Evolutionary conservation across 2,113 vertebrate genomes (phyloP), one percentile per base, ranked within the genome.

Genomic region (Kryptolebias marmoratus): DNA sequence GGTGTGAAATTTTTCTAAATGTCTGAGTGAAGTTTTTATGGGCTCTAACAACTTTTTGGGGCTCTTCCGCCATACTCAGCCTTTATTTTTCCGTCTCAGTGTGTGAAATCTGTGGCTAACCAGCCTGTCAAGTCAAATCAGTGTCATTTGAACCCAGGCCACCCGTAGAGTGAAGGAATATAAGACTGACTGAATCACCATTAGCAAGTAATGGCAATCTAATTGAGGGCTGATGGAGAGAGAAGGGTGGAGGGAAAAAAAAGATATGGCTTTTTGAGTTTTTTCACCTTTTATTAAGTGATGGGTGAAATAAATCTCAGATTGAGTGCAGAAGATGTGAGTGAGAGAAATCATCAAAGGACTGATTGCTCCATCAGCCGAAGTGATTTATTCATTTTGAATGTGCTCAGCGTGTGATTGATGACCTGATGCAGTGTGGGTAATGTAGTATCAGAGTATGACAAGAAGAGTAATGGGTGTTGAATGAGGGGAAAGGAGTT

Each of bases 361-460:
- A 74, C 71, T 88, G 85, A 89, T 89, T 83, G 73, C 57, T 87
- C 87, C 58, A 74, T 85, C 85, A 84, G 68, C 49, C 62, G 18
- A 48, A 48, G 82, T 89, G 85, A 90, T 85, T 84, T 82, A 89
- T 88, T 64, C 62, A 32, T 76, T 83, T 65, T 65, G 76, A 86
- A 73, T 30, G 68, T 56, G 48, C 73, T 73, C 80, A 13, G 74
- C 31, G 30, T 49, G 50, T 91, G 90, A 90, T 90, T 81, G 87
- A 91, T 90, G 80, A 72, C 68, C 75, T 48, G 71, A 31, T 87
- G 87, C 77, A 87, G 64, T 83, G 67, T 86, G 90, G 89, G 84
- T 90, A 87, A 82, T 87, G 90, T 90, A 89, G 86, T 85, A 73
- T 55, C 64, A 75, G 75, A 70, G 13, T 64, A 52, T 80, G 81